These are phyloP conservation scores for Sander vitreus DNA, from an alignment of 2,113 vertebrate genomes.

Conservation along the genomic window DNA sequence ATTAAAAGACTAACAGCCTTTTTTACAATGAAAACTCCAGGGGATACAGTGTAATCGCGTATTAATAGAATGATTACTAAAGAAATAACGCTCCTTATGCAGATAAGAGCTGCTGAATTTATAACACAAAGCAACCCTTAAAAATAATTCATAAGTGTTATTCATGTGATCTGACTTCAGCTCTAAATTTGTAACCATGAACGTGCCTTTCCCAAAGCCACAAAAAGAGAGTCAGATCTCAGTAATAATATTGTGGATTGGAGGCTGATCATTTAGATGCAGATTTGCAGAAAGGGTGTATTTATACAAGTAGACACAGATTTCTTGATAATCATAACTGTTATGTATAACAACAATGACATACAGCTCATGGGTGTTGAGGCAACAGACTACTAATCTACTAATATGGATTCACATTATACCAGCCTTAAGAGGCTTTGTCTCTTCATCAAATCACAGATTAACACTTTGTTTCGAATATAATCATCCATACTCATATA, in stretches of 20 bases:
- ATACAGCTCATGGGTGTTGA: not conserved
- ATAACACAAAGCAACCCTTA: slow-evolving; percentile 36
- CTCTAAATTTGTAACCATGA: slow-evolving; percentile 41
- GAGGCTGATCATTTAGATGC: slow-evolving; percentile 5
- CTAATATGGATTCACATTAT: not conserved
- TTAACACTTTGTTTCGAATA: not conserved
- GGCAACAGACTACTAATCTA: not conserved
- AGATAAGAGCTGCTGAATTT: slow-evolving; percentile 67
- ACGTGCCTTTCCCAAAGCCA: slow-evolving; percentile 3
- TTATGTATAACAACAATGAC: not conserved
- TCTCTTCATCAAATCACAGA: not conserved
- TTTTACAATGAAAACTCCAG: slow-evolving; percentile 73
- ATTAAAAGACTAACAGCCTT: slow-evolving; percentile 80
- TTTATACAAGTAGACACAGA: not conserved
- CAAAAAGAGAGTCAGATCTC: not conserved
- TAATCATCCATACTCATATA: no score
- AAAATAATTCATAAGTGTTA: slow-evolving; percentile 50
- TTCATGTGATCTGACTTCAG: slow-evolving; percentile 48
- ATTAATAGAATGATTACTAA: slow-evolving; percentile 82
- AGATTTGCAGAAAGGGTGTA: not conserved
- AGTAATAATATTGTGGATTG: not conserved
- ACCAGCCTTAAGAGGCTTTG: not conserved
- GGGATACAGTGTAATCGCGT: slow-evolving; percentile 75
- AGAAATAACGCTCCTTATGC: slow-evolving; percentile 71
- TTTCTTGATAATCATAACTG: slow-evolving; percentile 5